These are phyloP conservation scores for Asbolus verrucosus DNA, from an alignment of 1,140 invertebrate species.

Conservation along the genomic window DNA sequence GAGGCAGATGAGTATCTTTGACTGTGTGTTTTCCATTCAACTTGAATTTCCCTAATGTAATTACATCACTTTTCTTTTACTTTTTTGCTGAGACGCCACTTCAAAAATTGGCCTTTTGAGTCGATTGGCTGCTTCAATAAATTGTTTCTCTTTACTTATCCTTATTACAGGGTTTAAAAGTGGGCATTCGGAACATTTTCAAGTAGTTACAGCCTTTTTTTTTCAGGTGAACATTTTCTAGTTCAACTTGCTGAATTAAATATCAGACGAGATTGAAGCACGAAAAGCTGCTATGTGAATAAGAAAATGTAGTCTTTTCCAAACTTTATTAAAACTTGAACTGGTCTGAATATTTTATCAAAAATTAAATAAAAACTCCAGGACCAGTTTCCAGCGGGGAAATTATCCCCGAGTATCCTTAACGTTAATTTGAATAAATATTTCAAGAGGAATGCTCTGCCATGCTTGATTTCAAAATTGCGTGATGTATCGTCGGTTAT, in stretches of 20 bases:
- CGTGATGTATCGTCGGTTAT: slow-evolving; percentile 18
- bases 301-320: slow-evolving; percentile 35
- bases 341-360: slow-evolving; percentile 5
- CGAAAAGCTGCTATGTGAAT: slow-evolving; percentile 27
- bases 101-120: slow-evolving; percentile 11
- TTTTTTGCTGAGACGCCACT: not conserved
- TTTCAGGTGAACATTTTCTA: no score
- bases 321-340: slow-evolving; percentile 32
- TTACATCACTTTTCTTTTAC: slow-evolving; percentile 11
- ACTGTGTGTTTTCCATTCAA: slow-evolving; percentile 15
- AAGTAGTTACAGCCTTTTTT: slow-evolving; percentile 22
- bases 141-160: slow-evolving; percentile 2
- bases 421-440: slow-evolving; percentile 20
- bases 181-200: not conserved
- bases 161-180: slow-evolving; percentile 12
- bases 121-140: slow-evolving; percentile 1
- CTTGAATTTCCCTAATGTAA: slow-evolving; percentile 24
- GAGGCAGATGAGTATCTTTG: slow-evolving; percentile 8
- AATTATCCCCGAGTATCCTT: no score
- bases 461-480: slow-evolving; percentile 31
- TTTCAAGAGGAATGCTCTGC: no score
- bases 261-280: slow-evolving; percentile 29
- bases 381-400: not conserved
- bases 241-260: slow-evolving; percentile 31
- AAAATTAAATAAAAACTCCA: slow-evolving; percentile 12